A percentile compares a stretch with the other conserved stretches of the same genome.
Conservation (phyloP, 2,888 invertebrate species). For the Colostygia pectinataria region DNA sequence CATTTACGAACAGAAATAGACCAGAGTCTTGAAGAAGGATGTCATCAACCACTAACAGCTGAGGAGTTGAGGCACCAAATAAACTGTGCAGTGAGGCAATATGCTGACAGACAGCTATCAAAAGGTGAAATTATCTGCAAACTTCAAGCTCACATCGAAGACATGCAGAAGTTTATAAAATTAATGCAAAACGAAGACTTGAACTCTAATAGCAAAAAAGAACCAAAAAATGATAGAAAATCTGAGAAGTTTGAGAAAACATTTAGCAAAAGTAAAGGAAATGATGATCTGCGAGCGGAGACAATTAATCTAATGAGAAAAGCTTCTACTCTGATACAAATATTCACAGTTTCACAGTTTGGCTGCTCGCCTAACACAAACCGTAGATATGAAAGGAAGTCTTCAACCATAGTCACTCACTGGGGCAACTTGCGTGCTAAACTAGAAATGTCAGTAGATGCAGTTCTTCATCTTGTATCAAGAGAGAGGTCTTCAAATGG, state of each 20-base stretch:
- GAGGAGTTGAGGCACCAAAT: constrained; percentile 95
- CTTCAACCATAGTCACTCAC: constrained; percentile 93
- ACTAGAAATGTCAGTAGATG: constrained; percentile 93
- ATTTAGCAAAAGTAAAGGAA: constrained; percentile 60
- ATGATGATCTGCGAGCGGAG: constrained; percentile 78
- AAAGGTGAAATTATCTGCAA: constrained; percentile 98
- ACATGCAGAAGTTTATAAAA: constrained; percentile 98
- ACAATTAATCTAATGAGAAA: constrained; percentile 92
- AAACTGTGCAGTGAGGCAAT: constrained; percentile 93
- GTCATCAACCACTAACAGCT: constrained; percentile 86
- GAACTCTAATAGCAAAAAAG: constrained; percentile 62
- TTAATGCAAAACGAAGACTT: constrained; percentile 93
- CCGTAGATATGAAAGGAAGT: constrained; percentile 91
- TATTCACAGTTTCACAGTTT: constrained; percentile 95
- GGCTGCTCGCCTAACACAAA: constrained; percentile 91
- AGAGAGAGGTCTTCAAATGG: constrained; percentile 70
- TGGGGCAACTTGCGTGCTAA: constrained; percentile 98
- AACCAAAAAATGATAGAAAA: constrained; percentile 54
- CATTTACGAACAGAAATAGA: constrained; percentile 93
- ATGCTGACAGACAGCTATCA: constrained; percentile 96
- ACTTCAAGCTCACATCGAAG: constrained; percentile 97
- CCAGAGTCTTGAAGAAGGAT: constrained; percentile 92
- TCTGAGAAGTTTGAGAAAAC: constrained; percentile 68
- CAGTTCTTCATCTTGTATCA: constrained; percentile 85
- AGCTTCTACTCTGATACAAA: constrained; percentile 94